Conservation (phyloP, 2,797 vertebrate genomes). For the Tinamus major region DNA sequence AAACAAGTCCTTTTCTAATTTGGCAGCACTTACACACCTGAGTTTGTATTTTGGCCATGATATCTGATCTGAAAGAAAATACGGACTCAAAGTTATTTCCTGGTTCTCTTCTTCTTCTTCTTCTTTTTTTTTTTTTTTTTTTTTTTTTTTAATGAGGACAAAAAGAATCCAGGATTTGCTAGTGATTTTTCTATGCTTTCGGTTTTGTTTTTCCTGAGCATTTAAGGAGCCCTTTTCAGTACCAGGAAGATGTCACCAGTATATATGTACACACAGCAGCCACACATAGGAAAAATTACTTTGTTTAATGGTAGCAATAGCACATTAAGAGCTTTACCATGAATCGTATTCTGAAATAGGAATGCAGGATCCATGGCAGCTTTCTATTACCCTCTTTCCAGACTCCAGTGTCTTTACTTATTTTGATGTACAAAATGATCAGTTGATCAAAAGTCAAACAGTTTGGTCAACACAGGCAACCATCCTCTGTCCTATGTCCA, state of each 20-base stretch:
- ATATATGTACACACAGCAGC: background rate
- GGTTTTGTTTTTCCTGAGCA: background rate
- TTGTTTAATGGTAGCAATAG: background rate
- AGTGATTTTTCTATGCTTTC: background rate
- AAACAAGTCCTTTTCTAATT: background rate
- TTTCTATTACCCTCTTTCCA: background rate
- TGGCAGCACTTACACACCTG: background rate
- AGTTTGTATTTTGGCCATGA: background rate
- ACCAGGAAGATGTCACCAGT: background rate
- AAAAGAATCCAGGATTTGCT: background rate
- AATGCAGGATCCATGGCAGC: fast-evolving
- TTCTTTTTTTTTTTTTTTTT: too few species aligned
- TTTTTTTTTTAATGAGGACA: background rate
- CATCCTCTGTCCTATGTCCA: background rate
- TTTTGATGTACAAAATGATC: background rate
- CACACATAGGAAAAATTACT: background rate
- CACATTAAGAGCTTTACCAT: background rate
- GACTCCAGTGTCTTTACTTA: background rate
- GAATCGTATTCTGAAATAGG: background rate
- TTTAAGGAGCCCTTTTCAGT: background rate
- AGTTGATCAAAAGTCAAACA: background rate
- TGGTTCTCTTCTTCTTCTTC: background rate
- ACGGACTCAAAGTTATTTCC: background rate
- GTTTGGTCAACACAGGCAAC: background rate
- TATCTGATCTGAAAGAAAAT: background rate